Conservation (phyloP, 2,888 invertebrate species). For the Epinotia demarniana region DNA sequence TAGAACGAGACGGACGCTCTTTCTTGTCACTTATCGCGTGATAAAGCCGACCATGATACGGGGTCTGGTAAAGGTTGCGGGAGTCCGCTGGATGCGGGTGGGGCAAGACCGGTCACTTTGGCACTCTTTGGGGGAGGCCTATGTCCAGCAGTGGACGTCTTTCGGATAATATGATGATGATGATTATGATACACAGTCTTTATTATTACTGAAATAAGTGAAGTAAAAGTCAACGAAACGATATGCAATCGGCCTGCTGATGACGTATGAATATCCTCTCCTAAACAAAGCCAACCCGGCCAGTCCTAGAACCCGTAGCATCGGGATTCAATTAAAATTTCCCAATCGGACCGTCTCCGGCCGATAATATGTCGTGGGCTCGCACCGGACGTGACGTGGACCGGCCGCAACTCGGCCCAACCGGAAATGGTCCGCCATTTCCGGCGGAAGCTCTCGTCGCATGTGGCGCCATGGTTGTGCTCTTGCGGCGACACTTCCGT, state of each 20-base stretch:
- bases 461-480: constrained; percentile 45
- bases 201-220: no score
- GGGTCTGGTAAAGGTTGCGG: no score
- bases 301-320: neutral
- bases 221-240: no score
- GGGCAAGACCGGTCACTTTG: no score
- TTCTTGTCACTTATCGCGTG: no score
- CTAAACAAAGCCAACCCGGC: neutral
- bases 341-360: constrained; percentile 39
- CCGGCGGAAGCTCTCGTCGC: constrained; percentile 46
- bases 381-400: constrained; percentile 45
- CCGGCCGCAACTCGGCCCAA: constrained; percentile 39
- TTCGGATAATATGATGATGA: no score
- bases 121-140: no score
- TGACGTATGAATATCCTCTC: neutral
- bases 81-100: no score
- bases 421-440: constrained; percentile 47
- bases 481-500: constrained; percentile 44
- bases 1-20: no score
- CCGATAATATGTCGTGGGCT: constrained; percentile 37
- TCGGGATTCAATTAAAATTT: constrained; percentile 42
- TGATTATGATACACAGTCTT: no score
- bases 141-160: no score
- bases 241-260: neutral
- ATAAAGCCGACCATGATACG: no score